Base-by-base conservation (phyloP, 92 coral and sea anemone genomes). In the Heliopora coerulea region DNA sequence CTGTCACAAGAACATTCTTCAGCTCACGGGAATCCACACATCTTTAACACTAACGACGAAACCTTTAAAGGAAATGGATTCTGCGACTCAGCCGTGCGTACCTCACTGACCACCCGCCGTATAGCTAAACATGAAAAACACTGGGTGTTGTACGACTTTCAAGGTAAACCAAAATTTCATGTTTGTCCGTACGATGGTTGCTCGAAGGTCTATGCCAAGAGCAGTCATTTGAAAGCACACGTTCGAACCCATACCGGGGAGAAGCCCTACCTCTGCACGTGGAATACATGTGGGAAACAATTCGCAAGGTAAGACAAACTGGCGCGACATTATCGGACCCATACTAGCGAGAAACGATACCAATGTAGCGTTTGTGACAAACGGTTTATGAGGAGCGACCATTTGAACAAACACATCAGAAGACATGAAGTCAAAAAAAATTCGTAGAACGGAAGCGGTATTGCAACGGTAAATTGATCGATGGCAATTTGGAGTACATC, bases 281-380 rank as follows among this genome's bases (percentile, higher is more conserved):
- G 97, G 97, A 77, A 56, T 10, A 84, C 79, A 49, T 91, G 97
- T 80, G 95, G 84, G 74, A 91, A 91, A 78, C 85, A 85, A 79
- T 91, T 91, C 74, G 97, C 97, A 62, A 91, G 97, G 56, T 91
- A 95, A 18, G 97, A 91, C 63, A 95, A 91, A 34, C 90, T 91
- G 24, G 97, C 97, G 12, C 89, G 97, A 0, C 97, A 91, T 41
- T 88, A 88, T 73, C 85, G 97, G 41, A 91, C 97, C 33, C 97
- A 91, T 62, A 91, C 97, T 1, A 95, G 97, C 25, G 97, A 91
- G 46, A 91, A 91, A 78, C 78, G 95, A 18, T 91, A 91, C 54
- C 90, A 86, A 20, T 91, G 97, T 41, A 72, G 76, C 79, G 76
- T 83, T 3, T 91, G 97, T 52, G 80, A 80, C 67, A 91, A 91